Evolutionary conservation across 1,140 invertebrate genomes (phyloP), one percentile per base, ranked within the genome.

Genomic region (Platorchestia sp.): DNA sequence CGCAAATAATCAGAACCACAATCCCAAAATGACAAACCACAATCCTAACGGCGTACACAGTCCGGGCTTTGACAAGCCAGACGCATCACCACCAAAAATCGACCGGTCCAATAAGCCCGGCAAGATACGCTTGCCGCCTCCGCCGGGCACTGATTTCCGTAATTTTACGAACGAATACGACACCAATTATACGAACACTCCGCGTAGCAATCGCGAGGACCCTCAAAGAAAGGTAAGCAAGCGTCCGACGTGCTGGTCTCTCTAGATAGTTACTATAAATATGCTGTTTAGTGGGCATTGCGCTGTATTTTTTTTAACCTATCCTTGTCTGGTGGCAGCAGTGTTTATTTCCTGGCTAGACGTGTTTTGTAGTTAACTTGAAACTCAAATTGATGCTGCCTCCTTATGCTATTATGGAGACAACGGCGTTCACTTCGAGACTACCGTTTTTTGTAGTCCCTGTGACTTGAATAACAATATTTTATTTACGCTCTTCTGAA

Each of bases 71-170:
- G 91, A 95, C 96, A 97, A 97, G 51, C 98, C 98, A 3, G 98
- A 98, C 7, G 98, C 99, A 97, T 97, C 99, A 95, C 99, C 99
- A 0, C 99, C 99, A 36, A 97, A 98, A 87, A 98, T 99, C 40
- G 98, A 99, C 97, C 97, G 98, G 87, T 98, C 98, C 95, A 98
- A 97, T 6, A 99, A 99, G 97, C 98, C 98, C 97, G 97, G 95
- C 96, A 96, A 42, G 97, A 96, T 96, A 97, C 97, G 95, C 43
- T 3, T 93, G 91, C 91, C 91, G 43, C 91, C 91, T 45, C 91
- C 91, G 97, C 97, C 86, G 96, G 97, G 95, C 96, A 97, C 0
- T 97, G 97, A 97, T 96, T 97, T 96, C 97, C 97, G 97, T 97
- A 91, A 93, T 86, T 96, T 96, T 47, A 97, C 97, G 96, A 97